Conservation (phyloP, 2,113 vertebrate genomes). For the Morone chrysops region DNA sequence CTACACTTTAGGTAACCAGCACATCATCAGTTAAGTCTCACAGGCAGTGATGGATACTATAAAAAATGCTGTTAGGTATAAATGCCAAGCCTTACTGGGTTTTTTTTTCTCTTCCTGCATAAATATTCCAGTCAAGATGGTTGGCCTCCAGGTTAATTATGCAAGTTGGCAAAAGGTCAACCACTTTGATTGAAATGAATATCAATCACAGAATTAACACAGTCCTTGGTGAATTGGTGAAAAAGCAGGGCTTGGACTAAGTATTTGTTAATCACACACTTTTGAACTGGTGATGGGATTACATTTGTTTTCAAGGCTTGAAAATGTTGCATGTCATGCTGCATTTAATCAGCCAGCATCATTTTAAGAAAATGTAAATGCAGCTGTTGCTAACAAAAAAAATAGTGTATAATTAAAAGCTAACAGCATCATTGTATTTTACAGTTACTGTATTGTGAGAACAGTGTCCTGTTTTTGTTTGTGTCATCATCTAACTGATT, state of each 20-base stretch:
- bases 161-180: slow-evolving; percentile 12
- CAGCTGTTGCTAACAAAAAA: neutral
- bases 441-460: neutral
- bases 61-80: neutral
- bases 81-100: neutral
- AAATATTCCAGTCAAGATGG: slow-evolving; percentile 17
- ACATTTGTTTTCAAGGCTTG: slow-evolving; percentile 3
- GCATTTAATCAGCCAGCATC: too few relatives aligned
- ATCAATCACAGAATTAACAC: slow-evolving; percentile 11
- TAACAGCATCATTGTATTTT: neutral
- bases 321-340: neutral
- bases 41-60: neutral
- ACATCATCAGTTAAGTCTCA: neutral
- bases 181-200: slow-evolving; percentile 26
- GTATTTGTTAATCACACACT: slow-evolving; percentile 20
- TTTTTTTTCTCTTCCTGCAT: neutral
- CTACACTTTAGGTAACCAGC: neutral
- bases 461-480: slow-evolving; percentile 3
- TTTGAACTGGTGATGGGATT: slow-evolving; percentile 14
- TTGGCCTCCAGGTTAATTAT: slow-evolving; percentile 21
- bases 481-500: slow-evolving; percentile 45
- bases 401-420: neutral
- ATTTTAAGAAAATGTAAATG: neutral
- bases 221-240: slow-evolving; percentile 5
- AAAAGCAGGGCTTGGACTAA: slow-evolving; percentile 11